Evolutionary conservation across 2,113 vertebrate genomes (phyloP), one percentile per base, ranked within the genome.

Genomic region (Cynopterus brachyotis): DNA sequence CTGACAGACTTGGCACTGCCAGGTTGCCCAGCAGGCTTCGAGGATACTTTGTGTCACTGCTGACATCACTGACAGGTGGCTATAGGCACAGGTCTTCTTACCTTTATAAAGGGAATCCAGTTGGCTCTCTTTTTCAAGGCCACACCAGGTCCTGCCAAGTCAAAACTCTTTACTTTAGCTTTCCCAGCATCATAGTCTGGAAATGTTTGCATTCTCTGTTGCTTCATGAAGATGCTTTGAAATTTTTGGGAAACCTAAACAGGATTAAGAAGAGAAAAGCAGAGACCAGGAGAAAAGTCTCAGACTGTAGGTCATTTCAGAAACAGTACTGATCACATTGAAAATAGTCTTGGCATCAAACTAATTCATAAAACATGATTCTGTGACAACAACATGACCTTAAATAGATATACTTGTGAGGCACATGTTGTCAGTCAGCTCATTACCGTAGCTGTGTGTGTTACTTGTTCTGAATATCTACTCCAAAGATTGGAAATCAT

Each of bases 101-200:
- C 98, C 98, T 98, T 98, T 70, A 98, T 97, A 93, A 98, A 99
- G 73, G 97, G 94, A 83, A 98, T 98, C 98, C 98, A 99, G 91
- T 97, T 98, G 50, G 98, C 98, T 96, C 37, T 98, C 93, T 99
- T 99, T 97, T 96, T 98, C 67, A 99, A 96, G 94, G 98, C 93
- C 89, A 79, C 94, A 72, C 75, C 72, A 47, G 92, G 93, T 62
- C 95, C 98, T 95, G 94, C 96, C 84, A 97, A 88, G 62, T 95
- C 97, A 96, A 97, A 97, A 47, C 93, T 98, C 60, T 98, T 97
- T 7, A 66, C 96, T 64, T 53, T 60, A 60, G 98, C 97, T 53
- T 97, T 90, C 1, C 96, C 94, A 24, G 97, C 5, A 3, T 98
- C 97, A n/a, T 98, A 99, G 94, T 98, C 95, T 60, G 97, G 98